Evolutionary conservation across 2,113 vertebrate species (phyloP), one percentile per base, ranked within the genome.

Genomic region (Siniperca chuatsi): DNA sequence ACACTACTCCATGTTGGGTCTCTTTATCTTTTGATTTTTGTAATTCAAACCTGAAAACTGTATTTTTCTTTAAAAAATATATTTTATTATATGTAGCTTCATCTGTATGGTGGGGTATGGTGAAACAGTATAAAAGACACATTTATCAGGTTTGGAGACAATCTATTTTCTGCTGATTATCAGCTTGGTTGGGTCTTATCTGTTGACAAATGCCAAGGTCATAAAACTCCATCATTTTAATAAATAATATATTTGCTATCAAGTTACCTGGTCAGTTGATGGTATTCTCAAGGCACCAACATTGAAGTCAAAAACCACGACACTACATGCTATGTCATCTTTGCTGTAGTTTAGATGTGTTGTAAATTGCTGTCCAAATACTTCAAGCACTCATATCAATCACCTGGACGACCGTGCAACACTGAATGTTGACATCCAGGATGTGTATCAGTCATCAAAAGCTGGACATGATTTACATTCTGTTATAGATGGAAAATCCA

Each of bases 381-480:
- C 66, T 76, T 62, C 25, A 48, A 60, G 23, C 15, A 35, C 37
- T 72, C 33, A 48, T 11, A 33, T 58, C 44, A 66, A 35, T 60
- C 4, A 66, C 33, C 60, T 61, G n/a, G 33, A 21, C 52, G 71
- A 48, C 35, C 21, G 12, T 33, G 1, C 66, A 83, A 21, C 40
- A 57, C 7, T 83, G 42, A 79, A 79, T 68, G 67, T 9, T 68
- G 2, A 75, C 57, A 58, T 44, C 50, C 12, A 8, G 16, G 35
- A 75, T 37, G 42, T 37, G 48, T 23, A 16, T 52, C 76, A 74
- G 69, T 50, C 46, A 29, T 75, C 64, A 16, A 58, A 44, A 18
- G 35, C 16, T 12, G 25, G 13, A 50, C 11, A 25, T 29, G 54
- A 37, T 61, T 25, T 20, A 48, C 42, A 61, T 40, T 69, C 12